A percentile compares a stretch with the other conserved stretches of the same genome.
These are phyloP conservation scores for Acanthis flammea DNA, from an alignment of 2,797 vertebrate genomes.

Conservation along the genomic window DNA sequence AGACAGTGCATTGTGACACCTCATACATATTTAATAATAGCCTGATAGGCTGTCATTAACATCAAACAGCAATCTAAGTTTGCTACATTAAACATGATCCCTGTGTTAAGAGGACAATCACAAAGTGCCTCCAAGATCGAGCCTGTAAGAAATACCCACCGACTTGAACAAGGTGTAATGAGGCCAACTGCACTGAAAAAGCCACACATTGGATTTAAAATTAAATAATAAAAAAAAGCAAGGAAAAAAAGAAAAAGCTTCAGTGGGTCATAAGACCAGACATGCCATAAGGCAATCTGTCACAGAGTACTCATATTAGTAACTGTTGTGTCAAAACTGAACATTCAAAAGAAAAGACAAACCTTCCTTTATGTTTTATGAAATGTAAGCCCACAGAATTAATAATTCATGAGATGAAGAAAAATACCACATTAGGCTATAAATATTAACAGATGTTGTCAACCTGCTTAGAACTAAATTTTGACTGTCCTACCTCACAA, in stretches of 20 bases:
- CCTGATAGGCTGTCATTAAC: constrained; percentile 69
- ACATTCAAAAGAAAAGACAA: constrained; percentile 66
- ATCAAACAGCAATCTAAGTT: constrained; percentile 62
- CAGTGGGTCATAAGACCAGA: constrained; percentile 41
- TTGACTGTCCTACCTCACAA: constrained; percentile 8
- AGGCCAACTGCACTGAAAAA: constrained; percentile 17
- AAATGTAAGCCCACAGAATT: constrained; percentile 56
- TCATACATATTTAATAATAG: constrained; percentile 70
- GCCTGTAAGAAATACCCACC: constrained; percentile 6
- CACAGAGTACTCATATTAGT: constrained; percentile 57
- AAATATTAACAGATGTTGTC: constrained; percentile 59
- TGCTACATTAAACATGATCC: constrained; percentile 69
- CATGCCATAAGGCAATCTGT: constrained; percentile 63
- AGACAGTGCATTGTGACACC: constrained; percentile 45
- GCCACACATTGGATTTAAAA: not conserved
- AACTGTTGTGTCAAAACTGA: constrained; percentile 64
- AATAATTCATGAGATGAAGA: constrained; percentile 56
- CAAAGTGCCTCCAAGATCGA: constrained; percentile 33
- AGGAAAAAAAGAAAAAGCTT: not conserved
- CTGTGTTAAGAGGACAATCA: constrained; percentile 57
- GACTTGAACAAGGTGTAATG: constrained; percentile 33
- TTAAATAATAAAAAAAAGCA: not conserved
- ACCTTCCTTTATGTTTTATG: constrained; percentile 61
- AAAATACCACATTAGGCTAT: constrained; percentile 56
- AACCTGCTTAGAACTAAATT: constrained; percentile 20